Base-by-base conservation (phyloP, 1,140 invertebrate genomes). In the Drosophila cardini region DNA sequence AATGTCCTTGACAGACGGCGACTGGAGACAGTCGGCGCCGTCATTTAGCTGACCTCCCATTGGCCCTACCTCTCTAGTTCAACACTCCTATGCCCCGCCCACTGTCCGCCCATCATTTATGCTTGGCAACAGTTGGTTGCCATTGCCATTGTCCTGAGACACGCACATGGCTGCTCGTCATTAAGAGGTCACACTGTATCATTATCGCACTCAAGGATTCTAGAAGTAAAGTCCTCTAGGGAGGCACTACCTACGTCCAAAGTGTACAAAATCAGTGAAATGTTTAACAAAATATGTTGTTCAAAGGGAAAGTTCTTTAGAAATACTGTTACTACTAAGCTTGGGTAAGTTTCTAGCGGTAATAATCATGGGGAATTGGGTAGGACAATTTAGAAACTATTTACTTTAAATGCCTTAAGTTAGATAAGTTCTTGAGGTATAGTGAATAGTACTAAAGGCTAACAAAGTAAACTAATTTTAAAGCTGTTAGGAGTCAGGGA, bases 101-200 rank as follows among this genome's bases (percentile, higher is more conserved):
- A 53, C 6, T 50, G 21, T 56, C 21, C 21, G 38, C 56, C 18
- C 67, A 34, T 67, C 42, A 68, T 61, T 75, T 71, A 61, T 43
- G 36, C 65, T 21, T 50, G 72, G 76, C 72, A 78, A 78, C 76
- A 78, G 76, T 78, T 78, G 76, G 76, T 78, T 67, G 50, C 7
- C 46, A 61, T 74, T 70, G 58, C 53, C 65, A 64, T 18, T 75
- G 72, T 65, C 48, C 38, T 45, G 45, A 58, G 72, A 58, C 72
- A 78, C 76, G 76, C 76, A 78, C 72, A 69, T 72, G 62, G 56
- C 55, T 43, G 56, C 36, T 13, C 26, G 40, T 38, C 15, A 61
- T 38, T 48, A 63, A 36, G 42, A 43, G 55, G 48, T 55, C 57
- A 61, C 16, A 32, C 50, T 42, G 32, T 65, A 61, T 57, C 69